Percentiles rank a stretch among this genome's conserved stretches.
These are phyloP conservation scores for Dryomyza anilis DNA, from an alignment of 2,888 invertebrate genomes.

Conservation along the genomic window DNA sequence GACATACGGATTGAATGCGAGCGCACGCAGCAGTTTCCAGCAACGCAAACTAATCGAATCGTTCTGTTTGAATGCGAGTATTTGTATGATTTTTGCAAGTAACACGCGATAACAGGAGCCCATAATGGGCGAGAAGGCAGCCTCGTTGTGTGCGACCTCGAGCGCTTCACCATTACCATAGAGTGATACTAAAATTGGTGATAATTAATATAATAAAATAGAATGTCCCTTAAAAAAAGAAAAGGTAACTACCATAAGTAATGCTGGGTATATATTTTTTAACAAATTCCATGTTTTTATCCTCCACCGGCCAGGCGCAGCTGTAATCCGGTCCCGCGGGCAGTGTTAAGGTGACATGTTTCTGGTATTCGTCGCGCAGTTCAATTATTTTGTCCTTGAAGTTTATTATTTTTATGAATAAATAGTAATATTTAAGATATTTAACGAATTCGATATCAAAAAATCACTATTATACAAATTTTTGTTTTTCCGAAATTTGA, in stretches of 20 bases:
- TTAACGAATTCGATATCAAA: too few relatives aligned
- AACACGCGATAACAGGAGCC: slow-evolving; percentile 55
- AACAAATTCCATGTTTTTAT: slow-evolving; percentile 45
- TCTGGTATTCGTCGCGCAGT: slow-evolving; percentile 58
- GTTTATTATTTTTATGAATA: background rate
- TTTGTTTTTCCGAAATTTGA: too few relatives aligned
- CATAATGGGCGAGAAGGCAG: slow-evolving; percentile 51
- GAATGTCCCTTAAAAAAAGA: background rate
- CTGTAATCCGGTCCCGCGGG: slow-evolving; percentile 46
- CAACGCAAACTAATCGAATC: slow-evolving; percentile 51
- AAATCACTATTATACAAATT: too few relatives aligned
- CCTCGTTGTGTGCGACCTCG: slow-evolving; percentile 44
- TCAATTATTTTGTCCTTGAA: slow-evolving; percentile 56
- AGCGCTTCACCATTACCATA: slow-evolving; percentile 47
- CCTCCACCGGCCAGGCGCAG: slow-evolving; percentile 52
- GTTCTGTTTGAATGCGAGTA: slow-evolving; percentile 56
- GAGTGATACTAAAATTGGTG: slow-evolving; percentile 42
- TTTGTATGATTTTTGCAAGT: slow-evolving; percentile 54
- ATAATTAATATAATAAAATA: background rate
- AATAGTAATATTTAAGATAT: too few relatives aligned
- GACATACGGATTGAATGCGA: slow-evolving; percentile 51
- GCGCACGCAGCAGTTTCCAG: slow-evolving; percentile 54
- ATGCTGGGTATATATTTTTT: slow-evolving; percentile 51
- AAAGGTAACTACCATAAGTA: slow-evolving; percentile 43
- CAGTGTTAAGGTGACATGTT: slow-evolving; percentile 44